These are phyloP conservation scores for Anthopleura xanthogrammica DNA, from an alignment of 92 coral and sea anemone genomes.

Conservation along the genomic window DNA sequence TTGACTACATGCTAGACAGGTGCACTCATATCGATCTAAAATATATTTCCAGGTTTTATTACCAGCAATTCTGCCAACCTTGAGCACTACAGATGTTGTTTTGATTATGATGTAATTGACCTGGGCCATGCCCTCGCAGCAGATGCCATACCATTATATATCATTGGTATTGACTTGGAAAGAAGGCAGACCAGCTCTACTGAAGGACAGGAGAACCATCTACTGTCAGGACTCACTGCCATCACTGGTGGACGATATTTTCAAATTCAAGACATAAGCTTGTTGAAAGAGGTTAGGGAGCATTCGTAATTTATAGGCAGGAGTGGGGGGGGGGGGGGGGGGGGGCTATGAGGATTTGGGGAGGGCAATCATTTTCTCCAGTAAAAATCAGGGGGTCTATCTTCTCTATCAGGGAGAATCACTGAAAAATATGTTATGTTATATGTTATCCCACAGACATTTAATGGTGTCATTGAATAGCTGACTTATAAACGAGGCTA, in stretches of 20 bases:
- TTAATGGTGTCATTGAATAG: too few species aligned
- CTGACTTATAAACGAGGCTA: too few species aligned
- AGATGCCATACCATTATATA: background rate
- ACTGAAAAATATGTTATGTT: too few species aligned
- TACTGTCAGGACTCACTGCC: background rate
- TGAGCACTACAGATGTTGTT: constrained; percentile 10
- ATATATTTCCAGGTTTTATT: background rate
- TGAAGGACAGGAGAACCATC: background rate
- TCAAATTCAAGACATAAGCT: background rate
- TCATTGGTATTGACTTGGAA: constrained; percentile 7
- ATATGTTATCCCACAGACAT: too few species aligned
- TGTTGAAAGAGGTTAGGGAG: background rate
- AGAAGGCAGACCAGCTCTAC: background rate
- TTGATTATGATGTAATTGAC: background rate
- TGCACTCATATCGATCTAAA: too few species aligned
- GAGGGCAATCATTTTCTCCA: too few species aligned
- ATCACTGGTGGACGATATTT: constrained; percentile 6
- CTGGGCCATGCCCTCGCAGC: background rate
- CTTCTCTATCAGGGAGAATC: too few species aligned
- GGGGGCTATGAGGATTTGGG: too few species aligned
- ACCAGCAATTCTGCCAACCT: background rate
- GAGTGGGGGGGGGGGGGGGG: too few species aligned
- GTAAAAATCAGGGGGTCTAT: too few species aligned
- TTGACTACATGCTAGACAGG: too few species aligned
- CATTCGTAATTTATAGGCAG: background rate